Percentiles rank a stretch among this genome's conserved stretches.
Conservation (phyloP, 2,888 invertebrate species). For the Orthosia gothica region DNA sequence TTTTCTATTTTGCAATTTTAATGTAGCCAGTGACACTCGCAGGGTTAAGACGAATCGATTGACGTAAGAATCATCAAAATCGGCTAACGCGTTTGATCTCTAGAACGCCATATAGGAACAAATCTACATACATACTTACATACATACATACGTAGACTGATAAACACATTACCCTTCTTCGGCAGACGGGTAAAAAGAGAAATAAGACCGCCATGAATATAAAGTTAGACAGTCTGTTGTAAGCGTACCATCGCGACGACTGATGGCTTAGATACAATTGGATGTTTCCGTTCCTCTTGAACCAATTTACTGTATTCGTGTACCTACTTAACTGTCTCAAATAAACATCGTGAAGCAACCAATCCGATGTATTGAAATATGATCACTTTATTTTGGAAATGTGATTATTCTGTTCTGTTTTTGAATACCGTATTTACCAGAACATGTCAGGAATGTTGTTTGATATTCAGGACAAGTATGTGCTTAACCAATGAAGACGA, state of each 20-base stretch:
- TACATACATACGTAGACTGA: too few species aligned
- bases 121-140: too few species aligned
- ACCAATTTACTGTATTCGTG: conserved; percentile 77
- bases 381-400: conserved; percentile 30
- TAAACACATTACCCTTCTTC: too few species aligned
- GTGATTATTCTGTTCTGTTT: conserved; percentile 18
- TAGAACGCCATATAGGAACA: too few species aligned
- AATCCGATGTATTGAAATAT: conserved; percentile 49
- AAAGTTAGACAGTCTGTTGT: conserved; percentile 46
- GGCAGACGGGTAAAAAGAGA: too few species aligned
- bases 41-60: too few species aligned
- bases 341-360: conserved; percentile 56
- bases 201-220: conserved; percentile 38
- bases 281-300: conserved; percentile 85
- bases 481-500: not conserved
- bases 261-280: conserved; percentile 84
- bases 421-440: not conserved
- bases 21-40: too few species aligned
- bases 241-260: conserved; percentile 60
- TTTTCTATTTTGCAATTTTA: too few species aligned
- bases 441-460: not conserved
- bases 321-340: conserved; percentile 65
- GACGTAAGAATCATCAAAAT: too few species aligned
- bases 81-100: too few species aligned
- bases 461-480: not conserved